Percentiles rank a stretch among this genome's conserved stretches.
These are phyloP conservation scores for Triplophysa bombifrons DNA, from an alignment of 2,797 vertebrate species.

Conservation along the genomic window DNA sequence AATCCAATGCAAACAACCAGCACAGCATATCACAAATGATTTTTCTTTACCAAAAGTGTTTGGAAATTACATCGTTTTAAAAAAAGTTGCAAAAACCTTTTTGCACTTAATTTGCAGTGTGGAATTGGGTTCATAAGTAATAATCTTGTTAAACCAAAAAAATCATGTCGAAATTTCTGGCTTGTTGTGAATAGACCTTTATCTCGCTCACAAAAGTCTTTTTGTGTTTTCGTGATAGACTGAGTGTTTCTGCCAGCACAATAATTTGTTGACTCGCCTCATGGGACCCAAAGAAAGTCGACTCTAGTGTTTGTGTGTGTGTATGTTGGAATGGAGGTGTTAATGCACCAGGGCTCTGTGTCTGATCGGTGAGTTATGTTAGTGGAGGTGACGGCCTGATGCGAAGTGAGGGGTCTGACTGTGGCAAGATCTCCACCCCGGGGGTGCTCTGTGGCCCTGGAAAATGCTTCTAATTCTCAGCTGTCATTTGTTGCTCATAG, in stretches of 20 bases:
- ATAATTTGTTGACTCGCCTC: conserved; percentile 22
- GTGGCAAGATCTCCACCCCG: conserved; percentile 42
- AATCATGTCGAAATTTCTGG: not conserved
- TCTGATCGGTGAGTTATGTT: conserved; percentile 34
- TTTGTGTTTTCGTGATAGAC: conserved; percentile 1
- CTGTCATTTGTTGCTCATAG: conserved; percentile 45
- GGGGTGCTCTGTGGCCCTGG: conserved; percentile 38
- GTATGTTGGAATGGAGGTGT: conserved; percentile 21
- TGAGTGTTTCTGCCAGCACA: conserved; percentile 12
- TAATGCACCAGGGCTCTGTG: conserved; percentile 27
- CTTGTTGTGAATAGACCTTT: conserved; percentile 5
- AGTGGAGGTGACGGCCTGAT: conserved; percentile 34
- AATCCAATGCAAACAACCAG: not conserved
- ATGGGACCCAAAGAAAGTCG: conserved; percentile 12
- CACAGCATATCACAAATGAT: not conserved
- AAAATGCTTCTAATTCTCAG: conserved; percentile 47
- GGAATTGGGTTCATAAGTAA: not conserved
- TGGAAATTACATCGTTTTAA: not conserved
- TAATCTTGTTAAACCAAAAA: not conserved
- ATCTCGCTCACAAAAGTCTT: not conserved
- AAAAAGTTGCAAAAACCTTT: not conserved
- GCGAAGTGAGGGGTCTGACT: conserved; percentile 20
- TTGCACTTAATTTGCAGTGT: not conserved
- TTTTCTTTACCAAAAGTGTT: not conserved
- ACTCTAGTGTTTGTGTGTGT: conserved; percentile 3